These are phyloP conservation scores for Mormyrops attenuatus DNA, from an alignment of 2,797 vertebrate genomes.

Conservation along the genomic window DNA sequence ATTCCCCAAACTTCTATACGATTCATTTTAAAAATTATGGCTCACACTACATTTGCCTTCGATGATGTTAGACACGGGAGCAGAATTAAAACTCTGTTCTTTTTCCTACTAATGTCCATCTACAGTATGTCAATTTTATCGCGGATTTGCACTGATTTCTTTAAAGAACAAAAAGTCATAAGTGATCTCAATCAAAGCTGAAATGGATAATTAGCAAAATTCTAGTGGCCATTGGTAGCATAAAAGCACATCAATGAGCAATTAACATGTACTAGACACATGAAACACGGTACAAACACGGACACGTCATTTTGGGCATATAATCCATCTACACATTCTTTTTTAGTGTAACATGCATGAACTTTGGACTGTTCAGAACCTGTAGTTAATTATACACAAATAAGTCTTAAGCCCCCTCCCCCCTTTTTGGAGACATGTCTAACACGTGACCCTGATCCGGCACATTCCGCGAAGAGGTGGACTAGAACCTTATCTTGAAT, in stretches of 20 bases:
- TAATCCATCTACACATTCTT: neutral
- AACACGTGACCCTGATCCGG: neutral
- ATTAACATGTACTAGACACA: neutral
- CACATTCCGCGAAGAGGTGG: neutral
- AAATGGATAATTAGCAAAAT: neutral
- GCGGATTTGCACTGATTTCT: neutral
- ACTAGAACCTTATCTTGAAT: neutral
- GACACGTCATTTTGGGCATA: neutral
- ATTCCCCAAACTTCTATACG: neutral
- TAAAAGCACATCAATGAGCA: neutral
- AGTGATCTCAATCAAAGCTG: neutral
- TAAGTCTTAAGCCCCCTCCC: neutral
- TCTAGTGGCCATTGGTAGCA: neutral
- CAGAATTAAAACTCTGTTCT: neutral
- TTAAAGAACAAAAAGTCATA: neutral
- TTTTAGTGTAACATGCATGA: neutral
- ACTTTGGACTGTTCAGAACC: neutral
- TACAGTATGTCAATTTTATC: neutral
- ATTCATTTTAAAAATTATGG: neutral
- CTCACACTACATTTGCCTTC: neutral
- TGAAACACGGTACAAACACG: neutral
- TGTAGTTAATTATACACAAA: neutral
- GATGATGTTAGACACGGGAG: neutral
- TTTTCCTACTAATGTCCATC: neutral
- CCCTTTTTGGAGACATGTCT: neutral